phyloP scores from a whole-genome alignment of 2,797 vertebrate species.

The Allobates femoralis region DNA sequence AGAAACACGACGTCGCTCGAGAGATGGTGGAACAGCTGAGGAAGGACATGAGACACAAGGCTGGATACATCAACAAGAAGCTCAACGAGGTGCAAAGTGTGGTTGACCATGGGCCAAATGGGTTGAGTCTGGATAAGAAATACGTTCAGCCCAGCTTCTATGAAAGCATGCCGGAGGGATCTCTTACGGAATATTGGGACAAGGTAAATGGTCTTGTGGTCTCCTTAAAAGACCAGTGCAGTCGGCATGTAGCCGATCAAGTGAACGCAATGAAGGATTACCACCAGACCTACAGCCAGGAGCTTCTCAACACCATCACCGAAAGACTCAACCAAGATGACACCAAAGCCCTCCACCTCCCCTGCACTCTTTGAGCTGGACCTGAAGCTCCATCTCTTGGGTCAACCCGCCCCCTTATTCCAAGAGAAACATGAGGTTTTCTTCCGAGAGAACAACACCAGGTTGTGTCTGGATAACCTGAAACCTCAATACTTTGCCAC shows the following conservation, averaged over 20 bases:
- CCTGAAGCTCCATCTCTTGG: slow-evolving; percentile 76
- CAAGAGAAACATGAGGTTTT: slow-evolving; percentile 74
- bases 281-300: slow-evolving; percentile 74
- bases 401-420: slow-evolving; percentile 72
- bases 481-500: slow-evolving; percentile 68
- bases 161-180: neutral
- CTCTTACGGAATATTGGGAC: neutral
- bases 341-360: slow-evolving; percentile 66
- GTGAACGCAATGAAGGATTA: slow-evolving; percentile 70
- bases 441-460: slow-evolving; percentile 70
- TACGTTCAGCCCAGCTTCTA: slow-evolving; percentile 1
- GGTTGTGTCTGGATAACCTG: slow-evolving; percentile 64
- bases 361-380: slow-evolving; percentile 76
- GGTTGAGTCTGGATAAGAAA: slow-evolving; percentile 55
- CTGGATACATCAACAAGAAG: slow-evolving; percentile 71
- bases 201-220: neutral
- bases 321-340: slow-evolving; percentile 65
- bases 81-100: slow-evolving; percentile 67
- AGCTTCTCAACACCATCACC: slow-evolving; percentile 75
- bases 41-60: slow-evolving; percentile 72
- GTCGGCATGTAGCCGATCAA: slow-evolving; percentile 70
- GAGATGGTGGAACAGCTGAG: slow-evolving; percentile 72
- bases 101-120: slow-evolving; percentile 33
- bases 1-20: slow-evolving; percentile 70
- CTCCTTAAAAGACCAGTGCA: slow-evolving; percentile 70